These are phyloP conservation scores for Sicus ferrugineus DNA, from an alignment of 2,888 invertebrate species.

Conservation along the genomic window DNA sequence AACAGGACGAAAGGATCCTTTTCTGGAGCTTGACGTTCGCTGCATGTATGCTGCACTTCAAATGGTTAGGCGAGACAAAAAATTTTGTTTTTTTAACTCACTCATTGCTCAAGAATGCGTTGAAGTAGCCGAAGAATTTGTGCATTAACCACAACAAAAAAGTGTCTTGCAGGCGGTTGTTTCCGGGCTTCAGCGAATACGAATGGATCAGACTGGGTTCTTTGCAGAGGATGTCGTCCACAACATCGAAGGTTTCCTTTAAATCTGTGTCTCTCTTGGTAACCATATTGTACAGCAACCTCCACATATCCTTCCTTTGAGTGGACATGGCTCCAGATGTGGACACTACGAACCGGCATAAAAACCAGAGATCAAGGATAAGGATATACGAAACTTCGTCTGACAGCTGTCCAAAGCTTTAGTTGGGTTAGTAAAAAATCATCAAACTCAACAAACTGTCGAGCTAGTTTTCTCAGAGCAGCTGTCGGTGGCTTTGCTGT, in stretches of 20 bases:
- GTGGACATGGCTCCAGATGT: conserved; percentile 47
- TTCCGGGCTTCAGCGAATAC: conserved; percentile 45
- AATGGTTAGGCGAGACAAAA: neutral
- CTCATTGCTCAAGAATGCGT: conserved; percentile 18
- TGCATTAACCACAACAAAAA: conserved; percentile 56
- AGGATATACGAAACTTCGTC: no score
- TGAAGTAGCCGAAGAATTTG: conserved; percentile 50
- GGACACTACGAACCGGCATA: no score
- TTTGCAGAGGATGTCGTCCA: conserved; percentile 56
- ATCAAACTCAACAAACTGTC: no score
- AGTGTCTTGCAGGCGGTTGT: conserved; percentile 52
- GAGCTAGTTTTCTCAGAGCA: no score
- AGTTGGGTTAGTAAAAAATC: no score
- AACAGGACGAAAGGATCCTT: conserved; percentile 55
- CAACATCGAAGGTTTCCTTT: conserved; percentile 49
- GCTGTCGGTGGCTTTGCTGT: no score
- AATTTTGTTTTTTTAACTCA: neutral
- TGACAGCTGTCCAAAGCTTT: no score
- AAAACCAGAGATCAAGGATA: no score
- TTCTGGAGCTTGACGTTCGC: conserved; percentile 56
- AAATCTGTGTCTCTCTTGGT: conserved; percentile 50
- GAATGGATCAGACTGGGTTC: conserved; percentile 57
- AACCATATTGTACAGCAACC: conserved; percentile 56
- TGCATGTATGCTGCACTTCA: conserved; percentile 46
- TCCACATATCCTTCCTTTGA: conserved; percentile 59